phyloP scores from a whole-genome alignment of 2,888 invertebrate genomes.

The Cerastoderma edule region DNA sequence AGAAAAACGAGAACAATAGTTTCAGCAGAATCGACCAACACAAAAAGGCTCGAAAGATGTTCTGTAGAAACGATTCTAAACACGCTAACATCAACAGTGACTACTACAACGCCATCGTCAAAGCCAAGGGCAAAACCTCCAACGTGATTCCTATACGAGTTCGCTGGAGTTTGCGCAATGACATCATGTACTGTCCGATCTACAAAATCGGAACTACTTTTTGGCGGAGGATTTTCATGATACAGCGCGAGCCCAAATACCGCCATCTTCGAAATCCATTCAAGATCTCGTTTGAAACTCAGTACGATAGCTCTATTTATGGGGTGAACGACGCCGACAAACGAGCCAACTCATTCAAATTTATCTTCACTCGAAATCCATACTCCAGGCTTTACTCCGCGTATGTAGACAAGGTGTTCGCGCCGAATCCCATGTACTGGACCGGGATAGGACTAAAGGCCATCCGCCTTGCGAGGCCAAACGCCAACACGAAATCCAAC shows the following conservation, averaged over 20 bases:
- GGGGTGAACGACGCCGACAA: neutral
- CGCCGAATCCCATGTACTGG: conserved; percentile 71
- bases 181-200: conserved; percentile 35
- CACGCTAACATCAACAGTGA: too few relatives aligned
- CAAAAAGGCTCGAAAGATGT: too few relatives aligned
- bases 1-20: too few relatives aligned
- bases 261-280: conserved; percentile 34
- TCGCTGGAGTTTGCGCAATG: conserved; percentile 16
- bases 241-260: conserved; percentile 25
- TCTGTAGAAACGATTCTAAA: too few relatives aligned
- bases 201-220: conserved; percentile 50
- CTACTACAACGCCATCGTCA: too few relatives aligned
- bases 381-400: conserved; percentile 66
- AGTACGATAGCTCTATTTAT: conserved; percentile 22
- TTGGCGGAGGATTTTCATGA: conserved; percentile 52
- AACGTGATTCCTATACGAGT: conserved; percentile 20
- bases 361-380: conserved; percentile 70
- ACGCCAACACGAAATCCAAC: conserved; percentile 13
- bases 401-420: conserved; percentile 70
- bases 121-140: too few relatives aligned
- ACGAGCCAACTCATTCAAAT: conserved; percentile 26
- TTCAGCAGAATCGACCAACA: too few relatives aligned
- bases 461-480: conserved; percentile 27
- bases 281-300: conserved; percentile 38
- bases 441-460: conserved; percentile 55